Conservation (phyloP, 2,113 vertebrate genomes). For the Thamnaconus septentrionalis region DNA sequence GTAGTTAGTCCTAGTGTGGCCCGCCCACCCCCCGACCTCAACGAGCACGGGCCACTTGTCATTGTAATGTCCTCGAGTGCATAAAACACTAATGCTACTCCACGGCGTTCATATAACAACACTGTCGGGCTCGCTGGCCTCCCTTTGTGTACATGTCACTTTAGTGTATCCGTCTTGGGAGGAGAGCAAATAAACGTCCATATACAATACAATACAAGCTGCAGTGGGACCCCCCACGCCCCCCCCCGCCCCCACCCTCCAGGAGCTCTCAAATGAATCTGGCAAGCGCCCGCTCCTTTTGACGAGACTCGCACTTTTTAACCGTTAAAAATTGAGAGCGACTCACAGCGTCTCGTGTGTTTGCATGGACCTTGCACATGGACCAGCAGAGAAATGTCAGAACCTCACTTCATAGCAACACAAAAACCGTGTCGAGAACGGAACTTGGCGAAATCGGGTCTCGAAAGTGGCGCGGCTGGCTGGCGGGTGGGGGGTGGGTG, state of each 20-base stretch:
- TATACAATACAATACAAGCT: conserved; percentile 30
- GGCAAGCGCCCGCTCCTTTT: too few relatives aligned
- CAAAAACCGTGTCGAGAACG: too few relatives aligned
- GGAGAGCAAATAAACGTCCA: conserved; percentile 27
- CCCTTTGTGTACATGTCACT: conserved; percentile 39
- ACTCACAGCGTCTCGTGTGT: too few relatives aligned
- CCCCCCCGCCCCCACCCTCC: not conserved
- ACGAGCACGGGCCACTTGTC: conserved; percentile 40
- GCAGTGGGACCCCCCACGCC: not conserved
- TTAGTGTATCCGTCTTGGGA: conserved; percentile 47
- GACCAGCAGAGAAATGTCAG: too few relatives aligned
- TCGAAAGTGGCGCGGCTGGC: too few relatives aligned
- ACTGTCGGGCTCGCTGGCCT: conserved; percentile 35
- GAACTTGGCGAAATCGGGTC: too few relatives aligned
- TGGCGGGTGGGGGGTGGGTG: too few relatives aligned
- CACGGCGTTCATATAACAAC: conserved; percentile 59
- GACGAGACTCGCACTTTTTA: too few relatives aligned
- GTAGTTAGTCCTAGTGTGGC: conserved; percentile 49
- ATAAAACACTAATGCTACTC: conserved; percentile 61
- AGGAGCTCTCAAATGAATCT: too few relatives aligned
- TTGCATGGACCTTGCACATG: too few relatives aligned
- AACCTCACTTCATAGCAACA: too few relatives aligned
- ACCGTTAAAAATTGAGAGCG: too few relatives aligned
- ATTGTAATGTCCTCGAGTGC: conserved; percentile 47
- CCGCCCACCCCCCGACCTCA: conserved; percentile 37